These are phyloP conservation scores for Australoheros facetus DNA, from an alignment of 2,797 vertebrate genomes.

Conservation along the genomic window DNA sequence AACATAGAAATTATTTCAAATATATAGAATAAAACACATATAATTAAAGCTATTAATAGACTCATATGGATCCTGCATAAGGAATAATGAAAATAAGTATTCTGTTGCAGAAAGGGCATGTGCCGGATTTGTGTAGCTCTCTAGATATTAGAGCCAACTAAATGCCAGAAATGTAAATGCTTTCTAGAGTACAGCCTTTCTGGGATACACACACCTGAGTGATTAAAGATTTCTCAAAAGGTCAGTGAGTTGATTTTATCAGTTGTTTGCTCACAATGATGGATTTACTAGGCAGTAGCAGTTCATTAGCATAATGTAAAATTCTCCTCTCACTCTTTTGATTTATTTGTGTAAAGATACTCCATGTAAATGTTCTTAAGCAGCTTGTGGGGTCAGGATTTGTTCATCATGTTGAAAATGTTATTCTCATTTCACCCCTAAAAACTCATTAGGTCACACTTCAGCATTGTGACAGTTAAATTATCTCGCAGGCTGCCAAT, in stretches of 20 bases:
- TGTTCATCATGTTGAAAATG: background rate
- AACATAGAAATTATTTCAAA: conserved; percentile 1
- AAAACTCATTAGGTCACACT: conserved; percentile 30
- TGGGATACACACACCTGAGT: background rate
- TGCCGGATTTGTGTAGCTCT: conserved; percentile 4
- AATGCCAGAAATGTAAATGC: conserved; percentile 37
- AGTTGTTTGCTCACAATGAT: background rate
- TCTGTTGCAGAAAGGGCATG: background rate
- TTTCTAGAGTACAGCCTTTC: conserved; percentile 18
- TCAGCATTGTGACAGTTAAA: conserved; percentile 17
- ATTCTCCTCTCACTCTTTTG: background rate
- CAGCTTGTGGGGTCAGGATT: conserved; percentile 27
- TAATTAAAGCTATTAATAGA: background rate
- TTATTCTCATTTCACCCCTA: conserved; percentile 12
- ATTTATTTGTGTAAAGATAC: conserved; percentile 27
- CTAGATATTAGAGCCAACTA: conserved; percentile 13
- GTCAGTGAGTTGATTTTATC: conserved; percentile 26
- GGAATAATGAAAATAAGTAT: background rate
- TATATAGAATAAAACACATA: background rate
- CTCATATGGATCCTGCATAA: background rate
- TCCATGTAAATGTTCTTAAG: conserved; percentile 21
- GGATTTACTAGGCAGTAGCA: background rate
- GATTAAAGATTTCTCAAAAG: conserved; percentile 29
- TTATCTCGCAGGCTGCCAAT: conserved; percentile 32
- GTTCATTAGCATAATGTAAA: conserved; percentile 2